phyloP scores from a whole-genome alignment of 2,113 vertebrate genomes.

The Hemiprocne comata region DNA sequence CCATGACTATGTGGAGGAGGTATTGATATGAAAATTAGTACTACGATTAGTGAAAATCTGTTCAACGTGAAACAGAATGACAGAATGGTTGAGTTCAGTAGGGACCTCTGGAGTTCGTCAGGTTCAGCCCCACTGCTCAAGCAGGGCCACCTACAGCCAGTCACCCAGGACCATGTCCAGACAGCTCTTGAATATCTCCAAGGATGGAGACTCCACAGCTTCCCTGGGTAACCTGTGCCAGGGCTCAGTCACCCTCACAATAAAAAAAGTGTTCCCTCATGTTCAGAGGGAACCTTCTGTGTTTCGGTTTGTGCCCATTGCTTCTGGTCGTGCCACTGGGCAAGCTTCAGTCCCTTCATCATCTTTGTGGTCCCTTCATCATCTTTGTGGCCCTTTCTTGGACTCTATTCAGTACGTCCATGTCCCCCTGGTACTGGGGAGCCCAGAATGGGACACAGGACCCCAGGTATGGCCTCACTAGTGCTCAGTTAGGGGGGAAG shows the following conservation, averaged over 20 bases:
- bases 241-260: too few species aligned
- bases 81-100: neutral
- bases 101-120: neutral
- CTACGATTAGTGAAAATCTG: neutral
- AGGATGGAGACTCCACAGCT: neutral
- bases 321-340: too few species aligned
- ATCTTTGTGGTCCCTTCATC: neutral
- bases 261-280: too few species aligned
- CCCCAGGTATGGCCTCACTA: neutral
- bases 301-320: too few species aligned
- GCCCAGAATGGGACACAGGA: neutral
- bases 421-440: neutral
- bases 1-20: slow-evolving; percentile 98
- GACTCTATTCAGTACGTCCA: neutral
- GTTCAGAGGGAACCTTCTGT: too few species aligned
- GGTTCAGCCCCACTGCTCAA: neutral
- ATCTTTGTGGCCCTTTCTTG: neutral
- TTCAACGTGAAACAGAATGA: neutral
- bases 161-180: neutral
- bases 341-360: neutral
- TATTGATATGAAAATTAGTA: slow-evolving; percentile 57
- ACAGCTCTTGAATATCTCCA: neutral
- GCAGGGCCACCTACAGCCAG: neutral
- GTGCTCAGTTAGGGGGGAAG: neutral
- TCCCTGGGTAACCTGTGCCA: too few species aligned